Conservation (phyloP, 2,113 vertebrate genomes). For the Pionites leucogaster region DNA sequence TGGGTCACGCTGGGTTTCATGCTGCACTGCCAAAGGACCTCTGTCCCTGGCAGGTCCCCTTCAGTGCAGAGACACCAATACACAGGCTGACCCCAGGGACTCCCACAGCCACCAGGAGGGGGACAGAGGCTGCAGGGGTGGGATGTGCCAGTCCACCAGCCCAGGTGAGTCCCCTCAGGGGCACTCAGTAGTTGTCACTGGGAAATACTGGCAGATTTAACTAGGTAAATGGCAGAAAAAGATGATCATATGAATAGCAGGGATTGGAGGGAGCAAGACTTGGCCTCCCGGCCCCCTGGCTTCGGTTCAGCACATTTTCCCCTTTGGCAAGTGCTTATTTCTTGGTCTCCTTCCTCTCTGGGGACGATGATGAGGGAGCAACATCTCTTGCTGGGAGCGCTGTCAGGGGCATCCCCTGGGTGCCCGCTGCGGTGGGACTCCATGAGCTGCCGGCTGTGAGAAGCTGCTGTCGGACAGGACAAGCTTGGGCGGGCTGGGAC, state of each 20-base stretch:
- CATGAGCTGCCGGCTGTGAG: accelerated
- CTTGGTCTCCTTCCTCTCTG: neutral
- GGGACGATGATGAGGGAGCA: neutral
- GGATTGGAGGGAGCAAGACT: neutral
- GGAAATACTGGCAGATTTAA: neutral
- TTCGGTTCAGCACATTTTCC: accelerated
- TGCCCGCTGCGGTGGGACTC: accelerated
- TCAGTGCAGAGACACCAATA: neutral
- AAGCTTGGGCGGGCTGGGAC: neutral
- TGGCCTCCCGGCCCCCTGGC: neutral
- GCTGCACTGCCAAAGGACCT: neutral
- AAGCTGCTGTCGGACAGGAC: neutral
- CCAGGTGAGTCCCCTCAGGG: neutral
- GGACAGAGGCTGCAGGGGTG: neutral
- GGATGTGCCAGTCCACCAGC: neutral
- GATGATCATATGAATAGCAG: neutral
- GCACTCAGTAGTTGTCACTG: neutral
- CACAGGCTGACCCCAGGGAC: neutral
- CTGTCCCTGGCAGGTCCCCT: neutral
- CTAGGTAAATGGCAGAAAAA: neutral
- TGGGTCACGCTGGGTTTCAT: neutral
- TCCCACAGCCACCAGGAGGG: neutral
- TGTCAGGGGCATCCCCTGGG: neutral
- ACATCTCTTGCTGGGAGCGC: neutral
- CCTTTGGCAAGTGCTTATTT: neutral